Evolutionary conservation across 1,140 invertebrate species (phyloP), one percentile per base, ranked within the genome.

Genomic region (Drosophila seguyi): DNA sequence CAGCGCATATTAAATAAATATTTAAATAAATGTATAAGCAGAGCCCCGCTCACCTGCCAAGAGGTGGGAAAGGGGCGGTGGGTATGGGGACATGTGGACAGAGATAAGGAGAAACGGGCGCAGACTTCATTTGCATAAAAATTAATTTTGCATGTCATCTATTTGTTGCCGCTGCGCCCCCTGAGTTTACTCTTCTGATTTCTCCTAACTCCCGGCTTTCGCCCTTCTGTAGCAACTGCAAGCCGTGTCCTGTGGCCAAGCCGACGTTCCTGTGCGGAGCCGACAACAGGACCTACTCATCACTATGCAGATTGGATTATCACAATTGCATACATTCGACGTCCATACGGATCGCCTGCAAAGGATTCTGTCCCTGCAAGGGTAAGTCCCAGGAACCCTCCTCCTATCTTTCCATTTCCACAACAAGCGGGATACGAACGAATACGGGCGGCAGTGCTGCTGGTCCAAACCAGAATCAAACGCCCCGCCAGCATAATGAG

Each of bases 251-350:
- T 47, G 95, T 97, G 79, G 95, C 81, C 95, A 96, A 92, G 79
- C 96, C 96, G 34, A 95, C 95, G 75, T 98, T 98, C 95, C 94
- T 98, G 55, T 98, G 97, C 93, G 97, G 97, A 68, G 95, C 95
- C 36, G 97, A 98, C 94, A 98, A 98, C 94, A 95, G 96, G 81
- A 98, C 97, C n/a, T 98, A 98, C 94, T 98, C 97, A 91, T 98
- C 97, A 57, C 94, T 96, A 56, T 98, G 97, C 93, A 95, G 97
- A 75, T 94, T 98, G 79, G 96, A 98, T 93, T 97, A 98, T 93
- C 97, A 98, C 94, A 98, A 98, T 93, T 98, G 97, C 93, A 96
- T 98, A 93, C 96, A 97, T 93, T 93, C 93, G 50, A 95, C 95
- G 34, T 94, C 94, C 73, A 95, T 98, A 84, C 95, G 94, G 82